These are phyloP conservation scores for Germaria angustata DNA, from an alignment of 2,888 invertebrate genomes.

Conservation along the genomic window DNA sequence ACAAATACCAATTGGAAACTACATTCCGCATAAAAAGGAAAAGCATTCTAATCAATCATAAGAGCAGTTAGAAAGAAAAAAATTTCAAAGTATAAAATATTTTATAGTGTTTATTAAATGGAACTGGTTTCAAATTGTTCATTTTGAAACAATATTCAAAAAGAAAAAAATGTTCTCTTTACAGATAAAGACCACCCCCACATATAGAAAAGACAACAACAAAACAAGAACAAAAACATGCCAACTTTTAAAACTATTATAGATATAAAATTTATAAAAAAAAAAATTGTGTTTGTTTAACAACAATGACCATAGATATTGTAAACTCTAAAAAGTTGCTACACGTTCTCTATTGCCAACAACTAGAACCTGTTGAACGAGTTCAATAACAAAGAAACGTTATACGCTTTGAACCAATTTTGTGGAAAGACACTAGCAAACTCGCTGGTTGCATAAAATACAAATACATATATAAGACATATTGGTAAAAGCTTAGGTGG, in stretches of 20 bases:
- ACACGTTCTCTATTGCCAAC: constrained; percentile 28
- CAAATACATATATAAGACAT: neutral
- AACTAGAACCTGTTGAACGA: constrained; percentile 55
- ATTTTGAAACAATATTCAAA: no score
- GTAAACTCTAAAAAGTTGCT: neutral
- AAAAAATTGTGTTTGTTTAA: constrained; percentile 4
- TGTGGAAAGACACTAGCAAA: neutral
- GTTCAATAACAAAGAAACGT: constrained; percentile 63
- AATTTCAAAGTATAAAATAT: constrained; percentile 1
- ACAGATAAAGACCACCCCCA: constrained; percentile 34
- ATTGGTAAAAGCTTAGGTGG: constrained; percentile 35
- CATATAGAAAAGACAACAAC: neutral
- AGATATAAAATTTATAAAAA: constrained; percentile 1
- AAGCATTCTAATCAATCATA: constrained; percentile 35
- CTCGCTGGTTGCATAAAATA: neutral
- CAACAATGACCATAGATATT: constrained; percentile 14
- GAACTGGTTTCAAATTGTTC: constrained; percentile 15
- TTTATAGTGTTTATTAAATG: constrained; percentile 23
- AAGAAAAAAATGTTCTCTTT: neutral
- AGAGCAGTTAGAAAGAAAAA: no score
- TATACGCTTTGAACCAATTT: constrained; percentile 1
- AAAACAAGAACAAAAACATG: constrained; percentile 5
- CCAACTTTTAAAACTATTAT: constrained; percentile 19
- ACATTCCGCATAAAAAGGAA: neutral
- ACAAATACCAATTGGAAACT: neutral